A percentile compares a stretch with the other conserved stretches of the same genome.
Conservation (phyloP, 2,113 vertebrate genomes). For the Sinocyclocheilus anophthalmus region DNA sequence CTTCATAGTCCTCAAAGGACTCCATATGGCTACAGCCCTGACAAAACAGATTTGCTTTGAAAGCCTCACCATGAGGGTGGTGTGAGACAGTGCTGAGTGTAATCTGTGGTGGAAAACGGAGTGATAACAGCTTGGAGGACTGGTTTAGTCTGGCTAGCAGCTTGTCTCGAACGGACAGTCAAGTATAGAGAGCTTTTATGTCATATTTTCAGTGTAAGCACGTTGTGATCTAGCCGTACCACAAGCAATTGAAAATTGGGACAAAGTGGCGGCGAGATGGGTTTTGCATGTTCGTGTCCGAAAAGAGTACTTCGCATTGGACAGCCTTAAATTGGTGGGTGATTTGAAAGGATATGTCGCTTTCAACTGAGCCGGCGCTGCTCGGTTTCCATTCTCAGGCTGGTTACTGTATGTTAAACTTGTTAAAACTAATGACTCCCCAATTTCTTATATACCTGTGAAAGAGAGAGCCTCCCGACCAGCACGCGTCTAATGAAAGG, state of each 20-base stretch:
- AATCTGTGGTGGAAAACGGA: slow-evolving; percentile 27
- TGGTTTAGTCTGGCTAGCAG: slow-evolving; percentile 30
- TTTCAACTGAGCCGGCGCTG: not conserved
- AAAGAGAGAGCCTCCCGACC: slow-evolving; percentile 32
- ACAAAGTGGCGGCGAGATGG: not conserved
- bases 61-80: slow-evolving; percentile 47
- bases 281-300: not conserved
- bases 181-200: slow-evolving; percentile 35
- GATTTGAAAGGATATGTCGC: not conserved
- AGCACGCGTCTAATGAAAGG: slow-evolving; percentile 75
- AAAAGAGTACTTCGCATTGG: no score
- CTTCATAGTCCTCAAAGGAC: slow-evolving; percentile 57
- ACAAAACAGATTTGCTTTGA: slow-evolving; percentile 41
- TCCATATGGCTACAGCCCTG: slow-evolving; percentile 40
- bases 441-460: slow-evolving; percentile 38
- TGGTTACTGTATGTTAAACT: slow-evolving; percentile 53
- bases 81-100: slow-evolving; percentile 38
- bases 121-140: slow-evolving; percentile 39
- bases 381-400: slow-evolving; percentile 25
- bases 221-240: not conserved
- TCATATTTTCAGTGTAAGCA: slow-evolving; percentile 28
- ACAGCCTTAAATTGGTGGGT: no score
- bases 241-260: not conserved
- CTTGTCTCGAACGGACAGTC: slow-evolving; percentile 24
- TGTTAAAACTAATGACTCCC: slow-evolving; percentile 46